A percentile compares a stretch with the other conserved stretches of the same genome.
These are phyloP conservation scores for Chrysotoxum bicinctum DNA, from an alignment of 2,888 invertebrate species.

Conservation along the genomic window DNA sequence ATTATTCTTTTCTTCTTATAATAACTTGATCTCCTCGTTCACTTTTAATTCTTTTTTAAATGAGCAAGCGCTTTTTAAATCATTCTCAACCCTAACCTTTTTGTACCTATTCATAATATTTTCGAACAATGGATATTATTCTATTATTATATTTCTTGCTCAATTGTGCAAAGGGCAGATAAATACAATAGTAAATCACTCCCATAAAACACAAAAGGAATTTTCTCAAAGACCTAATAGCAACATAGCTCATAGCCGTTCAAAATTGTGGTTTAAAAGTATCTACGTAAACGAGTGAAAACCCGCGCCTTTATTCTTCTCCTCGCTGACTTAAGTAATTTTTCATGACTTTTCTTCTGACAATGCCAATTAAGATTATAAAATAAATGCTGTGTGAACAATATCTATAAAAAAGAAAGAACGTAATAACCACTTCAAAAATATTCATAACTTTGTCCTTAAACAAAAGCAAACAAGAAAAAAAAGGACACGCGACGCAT, in stretches of 20 bases:
- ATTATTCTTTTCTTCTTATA: too few relatives aligned
- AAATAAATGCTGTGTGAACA: constrained; percentile 45
- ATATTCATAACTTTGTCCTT: constrained; percentile 44
- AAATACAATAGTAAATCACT: constrained; percentile 24
- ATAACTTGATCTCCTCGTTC: too few relatives aligned
- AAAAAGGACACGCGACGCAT: constrained; percentile 17
- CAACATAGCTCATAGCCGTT: constrained; percentile 3
- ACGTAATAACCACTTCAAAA: constrained; percentile 37
- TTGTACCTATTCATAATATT: neutral
- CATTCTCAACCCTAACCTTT: neutral
- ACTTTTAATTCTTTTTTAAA: neutral
- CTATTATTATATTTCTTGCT: neutral
- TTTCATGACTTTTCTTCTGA: constrained; percentile 43
- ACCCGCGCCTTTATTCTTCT: neutral
- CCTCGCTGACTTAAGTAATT: constrained; percentile 35
- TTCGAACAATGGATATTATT: constrained; percentile 5
- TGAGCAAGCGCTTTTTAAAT: neutral
- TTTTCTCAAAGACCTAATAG: neutral
- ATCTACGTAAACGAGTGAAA: constrained; percentile 4
- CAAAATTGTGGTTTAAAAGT: constrained; percentile 17
- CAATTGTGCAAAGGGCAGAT: constrained; percentile 21
- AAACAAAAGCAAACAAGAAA: constrained; percentile 12
- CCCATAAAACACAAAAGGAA: constrained; percentile 8
- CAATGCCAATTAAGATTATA: constrained; percentile 51
- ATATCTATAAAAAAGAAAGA: constrained; percentile 1